Evolutionary conservation across 2,113 vertebrate species (phyloP).

Genomic region (Ptychochromis oligacanthus): DNA sequence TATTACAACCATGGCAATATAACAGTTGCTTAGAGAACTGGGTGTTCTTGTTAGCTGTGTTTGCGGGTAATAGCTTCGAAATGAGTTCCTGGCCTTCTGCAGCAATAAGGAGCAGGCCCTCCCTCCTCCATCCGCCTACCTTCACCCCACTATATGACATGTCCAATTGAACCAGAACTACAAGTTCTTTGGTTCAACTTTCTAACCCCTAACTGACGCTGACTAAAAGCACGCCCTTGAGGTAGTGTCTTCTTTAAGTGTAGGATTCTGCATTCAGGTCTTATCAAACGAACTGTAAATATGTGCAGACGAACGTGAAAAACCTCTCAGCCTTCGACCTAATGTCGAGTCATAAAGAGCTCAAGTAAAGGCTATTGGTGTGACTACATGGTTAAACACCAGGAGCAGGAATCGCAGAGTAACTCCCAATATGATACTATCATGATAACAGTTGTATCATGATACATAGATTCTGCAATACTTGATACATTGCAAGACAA

Average conservation of each 20-base stretch:
- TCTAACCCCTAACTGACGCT: neutral
- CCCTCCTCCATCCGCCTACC: too few species aligned
- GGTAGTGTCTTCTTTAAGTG: neutral
- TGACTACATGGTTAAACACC: neutral
- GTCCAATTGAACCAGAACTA: neutral
- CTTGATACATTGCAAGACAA: conserved; percentile 4
- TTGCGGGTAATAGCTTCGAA: neutral
- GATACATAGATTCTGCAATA: neutral
- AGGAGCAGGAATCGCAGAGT: neutral
- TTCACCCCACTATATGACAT: neutral
- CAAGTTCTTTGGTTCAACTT: neutral
- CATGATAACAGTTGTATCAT: neutral
- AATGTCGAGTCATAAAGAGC: neutral
- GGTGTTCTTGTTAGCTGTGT: neutral
- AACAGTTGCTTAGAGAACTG: neutral
- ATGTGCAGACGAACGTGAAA: neutral
- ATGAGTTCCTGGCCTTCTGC: neutral
- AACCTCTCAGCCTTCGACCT: neutral
- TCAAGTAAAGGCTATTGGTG: neutral
- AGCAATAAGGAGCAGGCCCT: neutral
- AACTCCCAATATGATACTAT: neutral
- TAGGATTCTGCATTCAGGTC: neutral
- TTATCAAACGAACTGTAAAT: neutral
- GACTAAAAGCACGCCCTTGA: neutral
- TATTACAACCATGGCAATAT: neutral